phyloP scores from a whole-genome alignment of 2,797 vertebrate genomes.

The Oreochromis grahami region DNA sequence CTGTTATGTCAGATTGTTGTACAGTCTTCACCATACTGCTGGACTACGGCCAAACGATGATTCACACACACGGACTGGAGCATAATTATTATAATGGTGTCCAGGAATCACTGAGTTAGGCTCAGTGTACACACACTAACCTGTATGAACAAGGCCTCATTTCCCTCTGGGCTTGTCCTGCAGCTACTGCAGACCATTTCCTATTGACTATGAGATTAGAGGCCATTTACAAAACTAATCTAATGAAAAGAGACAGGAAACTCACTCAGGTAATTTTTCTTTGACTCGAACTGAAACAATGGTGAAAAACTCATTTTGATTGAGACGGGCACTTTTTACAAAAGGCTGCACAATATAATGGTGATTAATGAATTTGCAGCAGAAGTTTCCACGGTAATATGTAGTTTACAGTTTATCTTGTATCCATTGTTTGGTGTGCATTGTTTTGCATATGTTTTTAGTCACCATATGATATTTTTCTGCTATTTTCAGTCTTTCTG shows the following conservation, averaged over 20 bases:
- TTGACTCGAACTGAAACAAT: neutral
- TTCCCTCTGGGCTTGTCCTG: neutral
- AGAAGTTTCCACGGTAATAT: neutral
- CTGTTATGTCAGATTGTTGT: constrained; percentile 34
- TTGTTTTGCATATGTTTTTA: neutral
- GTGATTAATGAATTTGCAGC: neutral
- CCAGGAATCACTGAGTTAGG: constrained; percentile 12
- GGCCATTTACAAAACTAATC: constrained; percentile 34
- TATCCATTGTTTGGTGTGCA: neutral
- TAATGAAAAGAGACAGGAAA: constrained; percentile 35
- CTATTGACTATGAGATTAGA: constrained; percentile 44
- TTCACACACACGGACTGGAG: neutral
- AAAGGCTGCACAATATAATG: neutral
- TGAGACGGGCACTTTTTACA: neutral
- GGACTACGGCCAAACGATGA: constrained; percentile 5
- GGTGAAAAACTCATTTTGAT: neutral
- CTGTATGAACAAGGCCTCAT: constrained; percentile 11
- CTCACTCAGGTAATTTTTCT: constrained; percentile 21
- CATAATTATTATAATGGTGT: constrained; percentile 38
- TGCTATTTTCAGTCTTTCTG: neutral
- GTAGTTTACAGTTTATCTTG: neutral
- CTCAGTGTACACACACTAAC: constrained; percentile 12
- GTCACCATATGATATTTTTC: neutral
- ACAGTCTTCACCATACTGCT: constrained; percentile 17
- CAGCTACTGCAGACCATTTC: constrained; percentile 31